Evolutionary conservation across 2,113 vertebrate genomes (phyloP).

Genomic region (Sturnus vulgaris): DNA sequence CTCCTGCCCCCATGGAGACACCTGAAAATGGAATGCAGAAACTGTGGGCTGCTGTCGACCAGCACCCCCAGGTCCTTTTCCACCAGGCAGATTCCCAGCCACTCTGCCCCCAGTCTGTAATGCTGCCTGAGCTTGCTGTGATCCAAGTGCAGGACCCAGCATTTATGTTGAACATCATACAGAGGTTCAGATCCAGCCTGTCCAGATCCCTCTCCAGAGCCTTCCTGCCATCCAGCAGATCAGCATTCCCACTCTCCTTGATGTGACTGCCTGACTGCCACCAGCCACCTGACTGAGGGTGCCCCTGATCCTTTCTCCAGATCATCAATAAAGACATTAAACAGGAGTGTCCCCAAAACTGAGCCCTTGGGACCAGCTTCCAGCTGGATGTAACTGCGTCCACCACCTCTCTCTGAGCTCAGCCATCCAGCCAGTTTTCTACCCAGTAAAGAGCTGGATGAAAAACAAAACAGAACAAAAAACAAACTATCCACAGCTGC

Average conservation of each 20-base stretch:
- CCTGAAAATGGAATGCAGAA: not conserved
- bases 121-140: not conserved
- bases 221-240: not conserved
- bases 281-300: not conserved
- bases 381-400: not conserved
- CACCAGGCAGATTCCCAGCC: rapidly evolving
- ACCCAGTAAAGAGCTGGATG: not conserved
- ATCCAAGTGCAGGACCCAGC: not conserved
- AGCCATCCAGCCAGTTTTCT: not conserved
- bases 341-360: not conserved
- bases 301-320: not conserved
- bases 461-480: not conserved
- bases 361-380: rapidly evolving
- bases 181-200: not conserved
- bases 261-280: not conserved
- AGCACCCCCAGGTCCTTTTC: not conserved
- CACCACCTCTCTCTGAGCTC: not conserved
- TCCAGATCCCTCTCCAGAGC: not conserved
- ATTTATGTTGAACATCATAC: not conserved
- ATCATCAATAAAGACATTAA: not conserved
- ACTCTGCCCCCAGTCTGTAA: not conserved
- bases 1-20: not conserved
- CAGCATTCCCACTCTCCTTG: not conserved
- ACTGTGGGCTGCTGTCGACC: not conserved
- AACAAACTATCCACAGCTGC: not conserved